Base-by-base conservation (phyloP, 2,888 invertebrate species). In the Agrochola lota region DNA sequence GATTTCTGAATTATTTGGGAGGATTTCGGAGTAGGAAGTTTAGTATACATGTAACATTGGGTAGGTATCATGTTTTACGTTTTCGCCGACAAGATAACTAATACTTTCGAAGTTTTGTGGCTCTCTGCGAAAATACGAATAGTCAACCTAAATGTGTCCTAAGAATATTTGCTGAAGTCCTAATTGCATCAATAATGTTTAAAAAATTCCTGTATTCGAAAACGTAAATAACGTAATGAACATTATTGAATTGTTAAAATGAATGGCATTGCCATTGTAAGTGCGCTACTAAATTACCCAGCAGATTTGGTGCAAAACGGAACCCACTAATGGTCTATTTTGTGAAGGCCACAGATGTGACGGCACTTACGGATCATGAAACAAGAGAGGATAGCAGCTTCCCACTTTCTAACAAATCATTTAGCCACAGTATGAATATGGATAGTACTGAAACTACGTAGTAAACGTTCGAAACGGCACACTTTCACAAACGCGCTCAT, bases 1-100 rank as follows among this genome's bases (percentile, higher is more conserved):
- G 85, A 87, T 79, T 82, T 82, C 49, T 77, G 77, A 78, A 85
- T 85, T 87, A 87, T 85, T 81, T 72, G 75, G 57, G n/a, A 52
- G 62, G n/a, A 40, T 71, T 77, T 71, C n/a, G 6, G 15, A 20
- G 26, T 0, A 35, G 15, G 17, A 55, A 64, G 75, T 71, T 68
- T 60, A 52, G 15, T 57, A 40, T 40, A 70, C 7, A 26, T 75
- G 68, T 68, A 40, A 43, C 20, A 35, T 17, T 30, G 23, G n/a
- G 20, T 46, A 20, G n/a, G 20, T 46, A 40, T n/a, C 26, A 57
- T 6, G 23, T 52, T 60, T 66, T 46, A 1, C 6, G 17, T 69
- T 35, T 57, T 59, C n/a, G 7, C 57, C 11, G 11, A 35, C 57
- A 35, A 57, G 23, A 17, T 23, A 35, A 1, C 3, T 35, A 68